Conservation (phyloP, 2,797 vertebrate species). For the Champsocephalus gunnari region DNA sequence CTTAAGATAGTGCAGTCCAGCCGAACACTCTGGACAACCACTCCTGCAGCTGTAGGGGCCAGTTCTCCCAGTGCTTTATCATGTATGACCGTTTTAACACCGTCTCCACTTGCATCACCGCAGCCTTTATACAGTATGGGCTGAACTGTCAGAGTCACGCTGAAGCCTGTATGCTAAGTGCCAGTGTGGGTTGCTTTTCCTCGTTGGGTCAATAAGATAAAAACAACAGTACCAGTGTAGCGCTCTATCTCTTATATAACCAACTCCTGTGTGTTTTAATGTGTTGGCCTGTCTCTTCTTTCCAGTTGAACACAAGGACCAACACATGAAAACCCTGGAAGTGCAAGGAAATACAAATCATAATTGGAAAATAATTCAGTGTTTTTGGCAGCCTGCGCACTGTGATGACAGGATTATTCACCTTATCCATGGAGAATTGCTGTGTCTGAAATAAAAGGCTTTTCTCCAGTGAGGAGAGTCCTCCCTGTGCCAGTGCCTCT, state of each 20-base stretch:
- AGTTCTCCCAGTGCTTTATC: constrained; percentile 65
- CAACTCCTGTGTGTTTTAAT: constrained; percentile 41
- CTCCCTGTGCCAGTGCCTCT: constrained; percentile 50
- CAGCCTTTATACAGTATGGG: constrained; percentile 73
- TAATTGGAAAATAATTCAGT: constrained; percentile 73
- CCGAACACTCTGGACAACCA: constrained; percentile 53
- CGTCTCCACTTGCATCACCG: constrained; percentile 56
- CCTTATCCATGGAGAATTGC: constrained; percentile 59
- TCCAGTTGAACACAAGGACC: constrained; percentile 54
- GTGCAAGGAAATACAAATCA: constrained; percentile 62
- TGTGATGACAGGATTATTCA: constrained; percentile 70
- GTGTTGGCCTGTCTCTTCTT: constrained; percentile 39
- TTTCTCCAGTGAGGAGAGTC: constrained; percentile 59
- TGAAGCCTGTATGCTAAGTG: constrained; percentile 74
- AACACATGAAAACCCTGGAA: constrained; percentile 64
- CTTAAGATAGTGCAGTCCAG: constrained; percentile 67
- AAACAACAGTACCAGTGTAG: constrained; percentile 68
- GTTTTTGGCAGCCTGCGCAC: constrained; percentile 56
- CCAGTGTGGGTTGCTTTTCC: constrained; percentile 72
- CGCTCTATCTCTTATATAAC: constrained; percentile 67
- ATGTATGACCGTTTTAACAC: constrained; percentile 60
- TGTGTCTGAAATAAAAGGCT: constrained; percentile 72
- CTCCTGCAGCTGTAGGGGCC: constrained; percentile 39
- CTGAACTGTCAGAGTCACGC: constrained; percentile 56
- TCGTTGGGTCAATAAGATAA: constrained; percentile 77